A percentile compares a stretch with the other conserved stretches of the same genome.
These are phyloP conservation scores for Mormyrus proboscirostris DNA, from an alignment of 2,797 vertebrate genomes.

Conservation along the genomic window DNA sequence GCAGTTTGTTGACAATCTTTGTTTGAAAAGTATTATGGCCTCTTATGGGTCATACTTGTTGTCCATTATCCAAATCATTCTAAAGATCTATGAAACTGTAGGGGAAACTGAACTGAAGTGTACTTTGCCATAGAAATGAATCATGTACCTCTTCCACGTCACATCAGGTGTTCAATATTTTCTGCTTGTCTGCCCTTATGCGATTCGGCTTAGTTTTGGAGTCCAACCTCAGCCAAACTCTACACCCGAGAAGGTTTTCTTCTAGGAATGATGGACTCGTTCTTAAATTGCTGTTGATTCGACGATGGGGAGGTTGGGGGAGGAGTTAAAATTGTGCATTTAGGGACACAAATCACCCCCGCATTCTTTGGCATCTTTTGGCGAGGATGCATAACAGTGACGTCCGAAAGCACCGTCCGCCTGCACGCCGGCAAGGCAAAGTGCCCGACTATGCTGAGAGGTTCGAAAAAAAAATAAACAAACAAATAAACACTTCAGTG, in stretches of 20 bases:
- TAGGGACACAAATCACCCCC: neutral
- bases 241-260: neutral
- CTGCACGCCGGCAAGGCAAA: neutral
- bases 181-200: neutral
- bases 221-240: neutral
- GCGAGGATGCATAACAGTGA: neutral
- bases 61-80: neutral
- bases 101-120: neutral
- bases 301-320: neutral
- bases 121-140: neutral
- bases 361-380: neutral
- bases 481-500: neutral
- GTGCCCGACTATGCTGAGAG: slow-evolving; percentile 7
- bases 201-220: neutral
- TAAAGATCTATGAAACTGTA: neutral
- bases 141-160: neutral
- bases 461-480: neutral
- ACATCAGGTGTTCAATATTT: neutral
- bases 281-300: neutral
- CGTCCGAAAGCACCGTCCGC: neutral
- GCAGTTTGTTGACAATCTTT: neutral
- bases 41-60: neutral
- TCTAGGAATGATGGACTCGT: neutral
- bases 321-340: neutral
- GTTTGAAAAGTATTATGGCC: neutral